phyloP scores from a whole-genome alignment of 2,113 vertebrate species.

The Thinocorus orbignyianus region DNA sequence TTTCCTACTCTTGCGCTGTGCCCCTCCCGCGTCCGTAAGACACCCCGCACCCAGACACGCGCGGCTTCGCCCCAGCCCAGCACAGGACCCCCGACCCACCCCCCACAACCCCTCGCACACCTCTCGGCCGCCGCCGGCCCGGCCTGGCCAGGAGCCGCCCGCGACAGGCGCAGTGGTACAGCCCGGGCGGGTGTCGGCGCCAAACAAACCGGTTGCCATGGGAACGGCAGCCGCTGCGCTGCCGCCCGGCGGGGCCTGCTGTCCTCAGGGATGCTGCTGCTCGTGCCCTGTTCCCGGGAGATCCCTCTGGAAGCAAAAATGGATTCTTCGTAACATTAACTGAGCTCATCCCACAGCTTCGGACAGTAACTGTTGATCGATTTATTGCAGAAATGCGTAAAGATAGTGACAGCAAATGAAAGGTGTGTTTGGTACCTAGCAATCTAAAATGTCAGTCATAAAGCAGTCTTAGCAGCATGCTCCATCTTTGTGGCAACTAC shows the following conservation, averaged over 20 bases:
- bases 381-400: not conserved
- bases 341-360: not conserved
- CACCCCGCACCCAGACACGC: not conserved
- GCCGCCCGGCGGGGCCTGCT: not conserved
- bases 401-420: not conserved
- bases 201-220: conserved; percentile 22
- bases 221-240: conserved; percentile 2
- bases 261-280: too few relatives aligned
- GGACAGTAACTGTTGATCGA: not conserved
- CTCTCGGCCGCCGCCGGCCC: not conserved
- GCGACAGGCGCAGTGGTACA: too few relatives aligned
- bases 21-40: not conserved
- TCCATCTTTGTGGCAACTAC: not conserved
- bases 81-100: not conserved
- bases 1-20: not conserved
- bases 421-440: not conserved
- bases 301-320: not conserved
- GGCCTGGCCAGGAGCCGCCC: too few relatives aligned
- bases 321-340: not conserved
- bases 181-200: too few relatives aligned
- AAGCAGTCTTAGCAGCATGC: not conserved
- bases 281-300: not conserved
- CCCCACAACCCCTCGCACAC: not conserved
- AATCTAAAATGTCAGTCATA: not conserved
- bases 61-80: not conserved